Conservation (phyloP, 2,113 vertebrate genomes). For the Cheirogaleus medius region DNA sequence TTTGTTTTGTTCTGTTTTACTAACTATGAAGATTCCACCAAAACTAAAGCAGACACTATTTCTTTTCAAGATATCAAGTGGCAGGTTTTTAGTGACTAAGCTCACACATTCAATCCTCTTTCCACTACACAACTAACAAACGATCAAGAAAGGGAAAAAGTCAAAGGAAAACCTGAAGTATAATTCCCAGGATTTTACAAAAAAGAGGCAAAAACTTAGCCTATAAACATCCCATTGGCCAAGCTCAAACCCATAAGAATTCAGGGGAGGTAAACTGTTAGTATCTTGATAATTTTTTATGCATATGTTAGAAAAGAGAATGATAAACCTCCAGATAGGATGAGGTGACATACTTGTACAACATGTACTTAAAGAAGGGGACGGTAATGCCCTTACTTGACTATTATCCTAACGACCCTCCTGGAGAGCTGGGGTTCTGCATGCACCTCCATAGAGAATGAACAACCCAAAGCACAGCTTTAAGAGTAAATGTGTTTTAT, state of each 20-base stretch:
- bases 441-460: not conserved
- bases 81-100: conserved; percentile 70
- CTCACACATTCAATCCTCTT: conserved; percentile 73
- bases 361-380: not conserved
- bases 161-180: conserved; percentile 55
- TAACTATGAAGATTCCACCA: not conserved
- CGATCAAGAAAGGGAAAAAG: conserved; percentile 71
- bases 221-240: not conserved
- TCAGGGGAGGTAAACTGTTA: not conserved
- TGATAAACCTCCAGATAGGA: not conserved
- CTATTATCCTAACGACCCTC: not conserved
- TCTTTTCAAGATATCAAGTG: conserved; percentile 45
- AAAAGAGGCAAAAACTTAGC: not conserved
- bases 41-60: not conserved
- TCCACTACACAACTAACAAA: conserved; percentile 68
- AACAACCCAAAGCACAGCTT: not conserved
- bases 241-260: not conserved
- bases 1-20: conserved; percentile 12
- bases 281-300: not conserved
- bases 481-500: conserved; percentile 43
- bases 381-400: not conserved
- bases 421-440: not conserved
- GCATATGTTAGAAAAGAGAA: not conserved
- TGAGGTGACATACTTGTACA: not conserved
- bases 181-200: conserved; percentile 39